These are phyloP conservation scores for Melanotaenia boesemani DNA, from an alignment of 2,797 vertebrate genomes.

Conservation along the genomic window DNA sequence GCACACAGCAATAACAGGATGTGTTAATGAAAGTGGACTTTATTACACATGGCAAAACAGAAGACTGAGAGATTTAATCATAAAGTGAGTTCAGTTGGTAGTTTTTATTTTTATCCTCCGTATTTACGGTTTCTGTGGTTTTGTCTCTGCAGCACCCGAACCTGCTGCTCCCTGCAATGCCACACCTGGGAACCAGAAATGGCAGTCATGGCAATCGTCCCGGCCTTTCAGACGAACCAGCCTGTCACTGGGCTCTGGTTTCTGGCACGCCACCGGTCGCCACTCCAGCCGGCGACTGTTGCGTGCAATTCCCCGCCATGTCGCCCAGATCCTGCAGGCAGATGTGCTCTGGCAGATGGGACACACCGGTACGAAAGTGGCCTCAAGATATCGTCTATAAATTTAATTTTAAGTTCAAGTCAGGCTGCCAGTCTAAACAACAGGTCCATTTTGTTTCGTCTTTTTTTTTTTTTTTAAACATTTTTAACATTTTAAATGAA, in stretches of 20 bases:
- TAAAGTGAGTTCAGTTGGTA: background rate
- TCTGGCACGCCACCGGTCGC: constrained; percentile 97
- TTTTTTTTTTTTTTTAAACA: no score
- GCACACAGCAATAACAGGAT: background rate
- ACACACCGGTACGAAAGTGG: constrained; percentile 87
- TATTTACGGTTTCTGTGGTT: background rate
- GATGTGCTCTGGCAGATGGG: constrained; percentile 99
- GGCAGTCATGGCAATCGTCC: constrained; percentile 95
- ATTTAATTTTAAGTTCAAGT: no score
- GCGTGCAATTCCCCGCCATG: constrained; percentile 95
- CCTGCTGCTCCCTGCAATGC: constrained; percentile 87
- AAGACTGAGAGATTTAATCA: background rate
- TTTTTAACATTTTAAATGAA: no score
- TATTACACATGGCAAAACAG: background rate
- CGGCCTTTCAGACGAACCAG: constrained; percentile 93
- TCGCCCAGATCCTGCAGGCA: constrained; percentile 97
- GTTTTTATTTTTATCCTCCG: background rate
- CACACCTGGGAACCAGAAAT: constrained; percentile 92
- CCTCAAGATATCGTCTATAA: no score
- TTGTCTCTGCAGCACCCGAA: constrained; percentile 75
- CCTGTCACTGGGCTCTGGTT: constrained; percentile 93
- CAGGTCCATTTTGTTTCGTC: no score
- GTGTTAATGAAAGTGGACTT: background rate
- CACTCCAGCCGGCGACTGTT: constrained; percentile 95
- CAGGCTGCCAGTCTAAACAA: no score